These are phyloP conservation scores for Dryobotodes eremita DNA, from an alignment of 2,888 invertebrate genomes.

Conservation along the genomic window DNA sequence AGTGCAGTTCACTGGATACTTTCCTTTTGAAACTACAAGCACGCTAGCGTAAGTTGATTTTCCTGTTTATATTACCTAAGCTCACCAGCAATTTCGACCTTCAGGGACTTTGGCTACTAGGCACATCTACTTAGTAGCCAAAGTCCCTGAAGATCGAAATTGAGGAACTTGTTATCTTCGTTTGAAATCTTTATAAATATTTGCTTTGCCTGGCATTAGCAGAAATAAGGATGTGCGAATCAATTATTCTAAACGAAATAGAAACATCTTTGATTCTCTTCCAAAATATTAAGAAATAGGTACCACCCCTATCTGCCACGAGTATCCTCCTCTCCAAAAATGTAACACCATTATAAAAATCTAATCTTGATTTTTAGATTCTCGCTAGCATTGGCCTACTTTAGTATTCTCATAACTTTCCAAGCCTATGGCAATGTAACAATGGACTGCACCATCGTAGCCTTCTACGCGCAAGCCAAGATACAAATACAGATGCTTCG, in stretches of 20 bases:
- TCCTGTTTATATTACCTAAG: not conserved
- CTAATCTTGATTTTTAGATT: constrained; percentile 76
- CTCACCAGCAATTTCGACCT: too few relatives aligned
- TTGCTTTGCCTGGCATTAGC: not conserved
- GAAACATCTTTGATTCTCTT: not conserved
- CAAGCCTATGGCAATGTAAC: constrained; percentile 84
- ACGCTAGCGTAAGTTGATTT: constrained; percentile 75
- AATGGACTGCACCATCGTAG: constrained; percentile 84
- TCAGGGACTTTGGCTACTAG: too few relatives aligned
- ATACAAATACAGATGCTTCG: constrained; percentile 81
- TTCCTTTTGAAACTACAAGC: constrained; percentile 79
- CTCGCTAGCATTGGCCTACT: constrained; percentile 75
- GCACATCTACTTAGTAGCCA: too few relatives aligned
- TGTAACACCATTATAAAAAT: not conserved
- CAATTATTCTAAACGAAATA: not conserved
- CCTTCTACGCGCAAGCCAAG: constrained; percentile 81
- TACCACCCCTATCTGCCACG: not conserved
- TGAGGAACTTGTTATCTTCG: not conserved
- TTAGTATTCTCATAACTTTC: constrained; percentile 75
- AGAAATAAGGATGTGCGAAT: not conserved
- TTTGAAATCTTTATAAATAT: not conserved
- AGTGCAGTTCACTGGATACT: constrained; percentile 80
- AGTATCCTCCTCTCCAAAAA: not conserved
- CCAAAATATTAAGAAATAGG: not conserved
- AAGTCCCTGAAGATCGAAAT: not conserved